phyloP scores from a whole-genome alignment of 2,113 vertebrate species.

The Hippocampus guttulatus region DNA sequence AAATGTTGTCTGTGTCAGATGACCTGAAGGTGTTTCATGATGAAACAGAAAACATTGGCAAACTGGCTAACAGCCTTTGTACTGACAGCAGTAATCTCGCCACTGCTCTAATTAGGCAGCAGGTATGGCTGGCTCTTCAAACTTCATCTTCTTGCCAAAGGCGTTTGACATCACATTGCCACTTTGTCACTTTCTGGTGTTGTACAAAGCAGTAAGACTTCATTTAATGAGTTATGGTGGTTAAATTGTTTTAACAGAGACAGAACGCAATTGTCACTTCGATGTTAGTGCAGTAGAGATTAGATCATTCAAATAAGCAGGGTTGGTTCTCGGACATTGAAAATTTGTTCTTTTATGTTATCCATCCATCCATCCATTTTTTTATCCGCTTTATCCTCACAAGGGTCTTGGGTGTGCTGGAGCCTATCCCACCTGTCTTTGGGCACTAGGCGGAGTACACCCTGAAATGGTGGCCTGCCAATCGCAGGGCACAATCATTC shows the following conservation, averaged over 20 bases:
- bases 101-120: slow-evolving; percentile 35
- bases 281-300: background rate
- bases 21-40: slow-evolving; percentile 23
- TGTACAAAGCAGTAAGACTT: background rate
- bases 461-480: too few relatives aligned
- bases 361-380: too few relatives aligned
- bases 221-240: background rate
- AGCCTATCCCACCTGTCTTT: too few relatives aligned
- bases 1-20: slow-evolving; percentile 16
- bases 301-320: background rate
- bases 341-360: too few relatives aligned
- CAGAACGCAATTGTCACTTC: background rate
- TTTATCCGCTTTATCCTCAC: too few relatives aligned
- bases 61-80: slow-evolving; percentile 24
- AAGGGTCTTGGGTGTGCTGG: too few relatives aligned
- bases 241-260: background rate
- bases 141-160: slow-evolving; percentile 29
- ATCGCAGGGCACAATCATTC: too few relatives aligned
- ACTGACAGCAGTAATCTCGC: slow-evolving; percentile 30
- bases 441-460: too few relatives aligned
- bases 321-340: background rate
- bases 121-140: slow-evolving; percentile 49
- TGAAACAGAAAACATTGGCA: slow-evolving; percentile 11
- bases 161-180: slow-evolving; percentile 5
- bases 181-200: slow-evolving; percentile 5